A percentile compares a stretch with the other conserved stretches of the same genome.
phyloP scores from a whole-genome alignment of 2,113 vertebrate genomes.

The Platichthys stellatus region DNA sequence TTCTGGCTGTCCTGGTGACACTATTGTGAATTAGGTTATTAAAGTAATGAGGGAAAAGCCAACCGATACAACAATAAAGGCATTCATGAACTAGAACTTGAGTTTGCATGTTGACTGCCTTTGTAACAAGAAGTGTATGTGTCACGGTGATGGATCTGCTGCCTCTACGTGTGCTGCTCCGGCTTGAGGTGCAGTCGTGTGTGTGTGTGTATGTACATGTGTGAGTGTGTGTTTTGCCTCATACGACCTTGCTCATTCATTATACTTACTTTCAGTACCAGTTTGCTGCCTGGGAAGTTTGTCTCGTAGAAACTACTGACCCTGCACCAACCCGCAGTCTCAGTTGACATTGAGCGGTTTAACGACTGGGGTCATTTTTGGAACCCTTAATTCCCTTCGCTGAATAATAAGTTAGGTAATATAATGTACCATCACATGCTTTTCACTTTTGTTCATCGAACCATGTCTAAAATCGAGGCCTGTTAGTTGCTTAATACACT shows the following conservation, averaged over 20 bases:
- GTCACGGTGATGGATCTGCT: not conserved
- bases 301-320: not conserved
- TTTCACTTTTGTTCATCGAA: not conserved
- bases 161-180: not conserved
- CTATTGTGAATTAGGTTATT: not conserved
- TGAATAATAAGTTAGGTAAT: not conserved
- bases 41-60: not conserved
- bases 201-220: too few relatives aligned
- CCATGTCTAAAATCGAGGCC: not conserved
- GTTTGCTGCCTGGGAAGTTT: slow-evolving; percentile 3
- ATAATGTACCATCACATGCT: not conserved
- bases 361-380: slow-evolving; percentile 1
- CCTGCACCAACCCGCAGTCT: slow-evolving; percentile 9
- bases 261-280: not conserved
- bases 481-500: not conserved
- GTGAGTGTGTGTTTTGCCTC: not conserved
- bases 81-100: not conserved
- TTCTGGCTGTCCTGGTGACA: not conserved
- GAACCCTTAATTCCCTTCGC: not conserved
- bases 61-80: not conserved
- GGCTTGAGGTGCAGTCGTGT: not conserved
- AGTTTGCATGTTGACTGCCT: not conserved
- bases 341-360: slow-evolving; percentile 9
- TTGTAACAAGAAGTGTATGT: not conserved
- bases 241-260: not conserved